phyloP scores from a whole-genome alignment of 2,797 vertebrate genomes.

The Orientallactaga sibirica region DNA sequence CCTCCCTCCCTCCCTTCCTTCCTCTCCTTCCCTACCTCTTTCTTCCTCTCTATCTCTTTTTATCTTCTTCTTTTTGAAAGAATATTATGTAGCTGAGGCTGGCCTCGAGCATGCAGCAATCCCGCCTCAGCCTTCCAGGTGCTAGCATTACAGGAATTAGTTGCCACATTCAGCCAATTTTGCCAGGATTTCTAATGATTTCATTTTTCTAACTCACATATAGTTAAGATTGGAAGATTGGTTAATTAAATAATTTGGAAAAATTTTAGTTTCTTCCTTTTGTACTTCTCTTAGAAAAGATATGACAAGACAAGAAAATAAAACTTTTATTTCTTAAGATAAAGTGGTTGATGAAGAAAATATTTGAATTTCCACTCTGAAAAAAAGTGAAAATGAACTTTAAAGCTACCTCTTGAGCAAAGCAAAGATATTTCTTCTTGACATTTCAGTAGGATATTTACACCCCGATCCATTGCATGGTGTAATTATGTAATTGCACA shows the following conservation, averaged over 20 bases:
- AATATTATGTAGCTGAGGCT: no score
- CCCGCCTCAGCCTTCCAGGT: background rate
- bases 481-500: slow-evolving; percentile 88
- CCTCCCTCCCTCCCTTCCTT: no score
- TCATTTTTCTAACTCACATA: slow-evolving; percentile 43
- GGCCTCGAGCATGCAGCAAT: background rate
- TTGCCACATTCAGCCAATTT: background rate
- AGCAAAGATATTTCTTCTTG: slow-evolving; percentile 76
- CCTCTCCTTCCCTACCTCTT: background rate
- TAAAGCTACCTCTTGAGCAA: slow-evolving; percentile 61
- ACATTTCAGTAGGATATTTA: slow-evolving; percentile 85
- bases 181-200: background rate
- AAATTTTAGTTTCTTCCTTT: background rate
- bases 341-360: slow-evolving; percentile 55
- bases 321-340: slow-evolving; percentile 37
- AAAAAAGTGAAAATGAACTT: slow-evolving; percentile 52
- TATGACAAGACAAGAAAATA: background rate
- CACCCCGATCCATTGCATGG: slow-evolving; percentile 84
- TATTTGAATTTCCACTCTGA: slow-evolving; percentile 68
- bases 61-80: background rate
- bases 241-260: background rate
- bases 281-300: slow-evolving; percentile 36
- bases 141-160: background rate
- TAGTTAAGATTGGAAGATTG: background rate
- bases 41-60: background rate